These are phyloP conservation scores for Bujurquina vittata DNA, from an alignment of 2,113 vertebrate genomes.

Conservation along the genomic window DNA sequence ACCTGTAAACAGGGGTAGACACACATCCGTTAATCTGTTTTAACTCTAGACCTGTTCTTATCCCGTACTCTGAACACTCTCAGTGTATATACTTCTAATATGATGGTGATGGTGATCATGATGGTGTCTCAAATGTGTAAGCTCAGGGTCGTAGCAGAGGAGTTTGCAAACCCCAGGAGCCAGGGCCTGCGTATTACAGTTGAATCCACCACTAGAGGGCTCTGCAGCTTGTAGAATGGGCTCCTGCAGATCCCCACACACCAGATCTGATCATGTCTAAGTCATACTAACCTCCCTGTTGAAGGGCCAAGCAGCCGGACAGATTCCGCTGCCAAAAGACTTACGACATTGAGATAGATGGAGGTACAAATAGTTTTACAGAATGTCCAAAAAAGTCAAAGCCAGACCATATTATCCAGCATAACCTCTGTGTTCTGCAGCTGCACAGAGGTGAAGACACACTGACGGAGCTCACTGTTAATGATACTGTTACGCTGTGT, in stretches of 20 bases:
- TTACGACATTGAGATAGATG: conserved; percentile 56
- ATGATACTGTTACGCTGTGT: conserved; percentile 31
- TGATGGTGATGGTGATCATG: too few species aligned
- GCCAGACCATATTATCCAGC: conserved; percentile 47
- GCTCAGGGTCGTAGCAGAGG: conserved; percentile 47
- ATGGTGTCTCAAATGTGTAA: conserved; percentile 37
- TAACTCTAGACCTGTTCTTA: conserved; percentile 29
- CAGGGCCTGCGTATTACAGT: conserved; percentile 4
- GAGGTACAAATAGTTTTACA: conserved; percentile 59
- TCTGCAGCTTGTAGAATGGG: conserved; percentile 74
- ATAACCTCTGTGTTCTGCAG: conserved; percentile 49
- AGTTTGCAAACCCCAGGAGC: not conserved
- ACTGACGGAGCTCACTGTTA: conserved; percentile 51
- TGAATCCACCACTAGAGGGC: conserved; percentile 76
- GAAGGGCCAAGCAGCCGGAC: conserved; percentile 55
- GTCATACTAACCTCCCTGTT: conserved; percentile 40
- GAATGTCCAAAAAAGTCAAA: conserved; percentile 43
- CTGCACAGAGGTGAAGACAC: conserved; percentile 56
- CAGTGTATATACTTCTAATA: conserved; percentile 7
- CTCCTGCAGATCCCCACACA: not conserved
- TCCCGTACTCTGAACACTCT: conserved; percentile 32
- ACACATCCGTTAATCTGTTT: not conserved
- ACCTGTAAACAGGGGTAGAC: conserved; percentile 13
- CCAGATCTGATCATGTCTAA: conserved; percentile 14
- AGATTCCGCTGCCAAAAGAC: conserved; percentile 43